Evolutionary conservation across 2,888 invertebrate species (phyloP).

Genomic region (Blera fallax): DNA sequence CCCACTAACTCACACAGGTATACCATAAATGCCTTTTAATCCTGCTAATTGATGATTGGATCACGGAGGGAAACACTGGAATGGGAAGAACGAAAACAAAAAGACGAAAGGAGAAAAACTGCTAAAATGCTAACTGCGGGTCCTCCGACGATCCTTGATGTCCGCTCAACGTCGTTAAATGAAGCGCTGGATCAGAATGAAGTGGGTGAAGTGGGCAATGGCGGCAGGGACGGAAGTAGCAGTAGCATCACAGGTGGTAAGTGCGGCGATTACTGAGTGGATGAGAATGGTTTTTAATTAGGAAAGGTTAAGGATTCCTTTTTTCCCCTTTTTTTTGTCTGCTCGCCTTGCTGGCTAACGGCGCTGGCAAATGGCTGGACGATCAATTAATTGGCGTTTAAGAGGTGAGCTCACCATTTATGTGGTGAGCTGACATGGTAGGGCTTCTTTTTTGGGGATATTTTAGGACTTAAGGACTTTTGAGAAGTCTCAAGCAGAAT

Average conservation of each 20-base stretch:
- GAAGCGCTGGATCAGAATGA: slow-evolving; percentile 67
- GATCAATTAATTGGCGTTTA: slow-evolving; percentile 35
- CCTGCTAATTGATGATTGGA: slow-evolving; percentile 69
- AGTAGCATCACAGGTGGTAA: slow-evolving; percentile 51
- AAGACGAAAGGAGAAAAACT: not conserved
- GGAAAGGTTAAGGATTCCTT: slow-evolving; percentile 55
- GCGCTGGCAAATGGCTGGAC: slow-evolving; percentile 13
- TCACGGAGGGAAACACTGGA: slow-evolving; percentile 63
- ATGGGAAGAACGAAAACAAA: slow-evolving; percentile 52
- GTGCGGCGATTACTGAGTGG: slow-evolving; percentile 40
- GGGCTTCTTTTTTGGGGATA: too few species aligned
- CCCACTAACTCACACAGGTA: slow-evolving; percentile 23
- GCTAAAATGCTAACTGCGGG: slow-evolving; percentile 43
- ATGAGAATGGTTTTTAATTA: slow-evolving; percentile 69
- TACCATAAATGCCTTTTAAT: slow-evolving; percentile 68
- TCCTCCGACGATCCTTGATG: slow-evolving; percentile 57
- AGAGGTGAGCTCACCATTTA: not conserved
- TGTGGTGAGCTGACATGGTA: not conserved
- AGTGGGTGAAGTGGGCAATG: too few species aligned
- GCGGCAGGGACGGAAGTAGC: not conserved
- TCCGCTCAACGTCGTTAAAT: slow-evolving; percentile 40
- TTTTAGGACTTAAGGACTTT: not conserved
- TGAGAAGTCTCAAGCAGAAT: not conserved
- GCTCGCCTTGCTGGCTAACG: not conserved
- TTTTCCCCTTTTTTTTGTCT: not conserved